These are phyloP conservation scores for Drosophila pachea DNA, from an alignment of 1,140 invertebrate genomes.

Conservation along the genomic window DNA sequence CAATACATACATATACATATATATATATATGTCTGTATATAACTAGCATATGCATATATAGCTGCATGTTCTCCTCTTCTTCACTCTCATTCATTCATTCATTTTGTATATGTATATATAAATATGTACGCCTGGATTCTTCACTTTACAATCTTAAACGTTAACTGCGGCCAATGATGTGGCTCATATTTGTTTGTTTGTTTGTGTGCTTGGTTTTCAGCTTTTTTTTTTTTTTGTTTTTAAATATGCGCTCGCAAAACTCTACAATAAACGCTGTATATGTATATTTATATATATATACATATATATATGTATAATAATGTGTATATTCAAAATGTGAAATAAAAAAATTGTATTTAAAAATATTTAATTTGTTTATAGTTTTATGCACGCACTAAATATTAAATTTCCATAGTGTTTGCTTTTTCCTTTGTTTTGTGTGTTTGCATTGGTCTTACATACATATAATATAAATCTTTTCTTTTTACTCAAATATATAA, in stretches of 20 bases:
- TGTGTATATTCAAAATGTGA: conserved; percentile 74
- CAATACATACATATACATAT: conserved; percentile 33
- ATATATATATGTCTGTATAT: conserved; percentile 38
- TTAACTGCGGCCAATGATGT: conserved; percentile 52
- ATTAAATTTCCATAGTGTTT: conserved; percentile 26
- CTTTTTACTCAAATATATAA: conserved; percentile 38
- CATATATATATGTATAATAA: conserved; percentile 45
- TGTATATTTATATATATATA: conserved; percentile 40
- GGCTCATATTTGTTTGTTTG: conserved; percentile 36
- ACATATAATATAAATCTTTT: conserved; percentile 48
- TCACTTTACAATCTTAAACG: conserved; percentile 72
- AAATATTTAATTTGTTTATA: conserved; percentile 59
- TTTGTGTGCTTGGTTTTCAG: conserved; percentile 49
- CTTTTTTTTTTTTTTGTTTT: conserved; percentile 37
- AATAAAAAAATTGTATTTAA: conserved; percentile 71
- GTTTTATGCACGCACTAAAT: conserved; percentile 43
- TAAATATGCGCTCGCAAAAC: conserved; percentile 67
- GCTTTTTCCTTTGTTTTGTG: conserved; percentile 11
- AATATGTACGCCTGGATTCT: conserved; percentile 71
- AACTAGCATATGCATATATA: conserved; percentile 67
- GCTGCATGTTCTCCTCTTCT: conserved; percentile 53
- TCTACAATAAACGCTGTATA: conserved; percentile 63
- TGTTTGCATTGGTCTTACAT: conserved; percentile 41
- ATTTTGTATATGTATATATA: conserved; percentile 63
- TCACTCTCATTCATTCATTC: conserved; percentile 4